Percentiles rank a stretch among this genome's conserved stretches.
These are phyloP conservation scores for Cirrhinus mrigala DNA, from an alignment of 2,797 vertebrate species.

Conservation along the genomic window DNA sequence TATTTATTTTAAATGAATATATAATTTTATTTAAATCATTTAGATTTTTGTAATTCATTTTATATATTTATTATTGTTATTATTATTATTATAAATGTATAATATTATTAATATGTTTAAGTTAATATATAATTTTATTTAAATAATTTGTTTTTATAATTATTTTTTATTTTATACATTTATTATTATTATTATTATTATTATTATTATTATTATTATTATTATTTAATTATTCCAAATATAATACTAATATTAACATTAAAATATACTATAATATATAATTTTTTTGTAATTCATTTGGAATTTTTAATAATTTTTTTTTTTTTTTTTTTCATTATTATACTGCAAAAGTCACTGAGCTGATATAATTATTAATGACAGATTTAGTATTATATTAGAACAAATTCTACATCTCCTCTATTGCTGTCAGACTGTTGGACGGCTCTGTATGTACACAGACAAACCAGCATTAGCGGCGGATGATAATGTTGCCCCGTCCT, in stretches of 20 bases:
- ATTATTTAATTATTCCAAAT: neutral
- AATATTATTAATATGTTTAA: no score
- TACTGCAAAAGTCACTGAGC: neutral
- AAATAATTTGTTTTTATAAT: no score
- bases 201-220: neutral
- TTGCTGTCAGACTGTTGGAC: neutral
- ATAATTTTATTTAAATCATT: no score
- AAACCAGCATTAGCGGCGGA: neutral
- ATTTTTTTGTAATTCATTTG: neutral
- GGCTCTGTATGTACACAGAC: neutral
- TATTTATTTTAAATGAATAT: no score
- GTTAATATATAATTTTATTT: no score
- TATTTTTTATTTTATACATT: no score
- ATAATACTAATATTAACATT: no score
- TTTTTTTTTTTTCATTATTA: neutral
- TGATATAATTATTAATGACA: neutral
- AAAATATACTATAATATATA: no score
- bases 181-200: no score
- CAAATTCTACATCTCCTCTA: no score
- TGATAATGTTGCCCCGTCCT: conserved; percentile 26
- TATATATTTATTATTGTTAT: neutral
- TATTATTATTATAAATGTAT: neutral
- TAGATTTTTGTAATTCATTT: no score
- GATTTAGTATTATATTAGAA: neutral
- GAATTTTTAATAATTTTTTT: no score